Evolutionary conservation across 2,113 vertebrate genomes (phyloP).

Genomic region (Rhinoderma darwinii): DNA sequence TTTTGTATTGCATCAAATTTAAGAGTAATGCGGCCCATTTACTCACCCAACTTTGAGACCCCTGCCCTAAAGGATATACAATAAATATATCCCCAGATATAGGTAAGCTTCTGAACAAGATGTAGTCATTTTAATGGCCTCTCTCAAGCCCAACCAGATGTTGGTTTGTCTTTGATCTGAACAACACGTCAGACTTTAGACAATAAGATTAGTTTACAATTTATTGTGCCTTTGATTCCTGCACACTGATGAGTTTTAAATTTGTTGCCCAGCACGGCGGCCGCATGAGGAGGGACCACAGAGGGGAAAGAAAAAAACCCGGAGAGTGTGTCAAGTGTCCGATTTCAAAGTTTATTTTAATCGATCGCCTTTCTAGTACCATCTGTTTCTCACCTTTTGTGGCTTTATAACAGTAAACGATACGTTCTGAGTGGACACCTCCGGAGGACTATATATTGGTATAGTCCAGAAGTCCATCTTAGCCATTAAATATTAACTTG

Average conservation of each 20-base stretch:
- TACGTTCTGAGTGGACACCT: neutral
- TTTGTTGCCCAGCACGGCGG: conserved; percentile 74
- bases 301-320: conserved; percentile 1
- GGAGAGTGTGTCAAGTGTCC: conserved; percentile 18
- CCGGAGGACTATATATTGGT: neutral
- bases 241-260: conserved; percentile 83
- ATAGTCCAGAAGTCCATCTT: neutral
- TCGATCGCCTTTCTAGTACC: neutral
- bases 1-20: no score
- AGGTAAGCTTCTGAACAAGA: conserved; percentile 28
- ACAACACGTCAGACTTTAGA: conserved; percentile 84
- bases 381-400: neutral
- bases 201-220: conserved; percentile 89
- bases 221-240: conserved; percentile 87
- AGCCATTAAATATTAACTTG: neutral
- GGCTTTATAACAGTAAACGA: neutral
- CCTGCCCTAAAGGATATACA: neutral
- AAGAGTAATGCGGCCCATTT: no score
- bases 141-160: conserved; percentile 74
- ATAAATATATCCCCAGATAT: neutral
- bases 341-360: neutral
- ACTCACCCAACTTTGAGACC: no score
- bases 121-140: conserved; percentile 49
- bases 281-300: conserved; percentile 66
- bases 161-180: conserved; percentile 84